These are phyloP conservation scores for Drosophila cracens DNA, from an alignment of 2,888 invertebrate species.

Conservation along the genomic window DNA sequence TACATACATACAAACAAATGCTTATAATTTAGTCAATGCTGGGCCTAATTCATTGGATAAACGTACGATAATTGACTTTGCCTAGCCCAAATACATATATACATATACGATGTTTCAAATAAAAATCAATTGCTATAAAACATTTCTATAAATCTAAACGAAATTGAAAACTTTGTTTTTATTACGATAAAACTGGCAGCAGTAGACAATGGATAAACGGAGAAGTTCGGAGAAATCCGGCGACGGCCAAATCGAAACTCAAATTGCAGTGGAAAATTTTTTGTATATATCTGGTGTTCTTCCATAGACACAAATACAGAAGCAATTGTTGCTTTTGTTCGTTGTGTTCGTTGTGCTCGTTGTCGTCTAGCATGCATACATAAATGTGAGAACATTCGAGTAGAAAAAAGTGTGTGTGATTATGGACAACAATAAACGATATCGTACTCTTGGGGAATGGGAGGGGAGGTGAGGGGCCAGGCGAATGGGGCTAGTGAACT, in stretches of 20 bases:
- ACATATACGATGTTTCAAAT: constrained; percentile 55
- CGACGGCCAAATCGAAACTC: constrained; percentile 19
- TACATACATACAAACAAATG: constrained; percentile 5
- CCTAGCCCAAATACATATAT: constrained; percentile 30
- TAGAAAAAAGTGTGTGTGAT: constrained; percentile 34
- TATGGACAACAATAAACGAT: constrained; percentile 35
- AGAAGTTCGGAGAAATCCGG: constrained; percentile 1
- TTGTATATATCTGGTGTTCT: constrained; percentile 25
- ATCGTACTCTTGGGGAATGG: neutral
- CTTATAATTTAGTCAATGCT: constrained; percentile 26
- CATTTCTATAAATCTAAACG: constrained; percentile 17
- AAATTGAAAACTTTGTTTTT: neutral
- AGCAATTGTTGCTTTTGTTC: constrained; percentile 22
- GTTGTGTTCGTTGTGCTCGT: constrained; percentile 6
- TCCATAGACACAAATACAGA: constrained; percentile 3
- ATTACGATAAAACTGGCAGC: neutral
- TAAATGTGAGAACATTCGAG: constrained; percentile 63
- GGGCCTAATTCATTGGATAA: constrained; percentile 21
- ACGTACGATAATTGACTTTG: constrained; percentile 41
- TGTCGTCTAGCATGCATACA: constrained; percentile 54
- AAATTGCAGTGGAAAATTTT: constrained; percentile 68
- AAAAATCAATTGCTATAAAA: constrained; percentile 60
- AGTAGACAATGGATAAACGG: neutral
- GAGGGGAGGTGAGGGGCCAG: constrained; percentile 3
- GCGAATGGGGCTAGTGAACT: constrained; percentile 6